Percentiles rank a stretch among this genome's conserved stretches.
These are phyloP conservation scores for Dendrolimus houi DNA, from an alignment of 2,888 invertebrate genomes.

Conservation along the genomic window DNA sequence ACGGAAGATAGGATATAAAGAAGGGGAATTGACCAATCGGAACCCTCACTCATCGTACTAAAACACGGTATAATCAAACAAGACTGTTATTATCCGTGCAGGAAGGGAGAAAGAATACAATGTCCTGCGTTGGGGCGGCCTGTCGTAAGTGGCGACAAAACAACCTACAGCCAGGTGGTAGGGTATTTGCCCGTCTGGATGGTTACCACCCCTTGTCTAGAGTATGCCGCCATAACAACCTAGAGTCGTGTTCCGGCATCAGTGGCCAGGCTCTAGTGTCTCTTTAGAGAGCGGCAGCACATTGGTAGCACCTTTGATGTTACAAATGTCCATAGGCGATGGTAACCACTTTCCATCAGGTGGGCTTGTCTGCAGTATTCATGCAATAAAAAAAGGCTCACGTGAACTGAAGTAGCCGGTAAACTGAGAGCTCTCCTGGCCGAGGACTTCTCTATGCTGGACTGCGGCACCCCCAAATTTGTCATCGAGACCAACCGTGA, in stretches of 20 bases:
- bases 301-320: not conserved
- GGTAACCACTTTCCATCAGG: not conserved
- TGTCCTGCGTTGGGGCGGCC: too few relatives aligned
- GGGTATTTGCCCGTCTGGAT: too few relatives aligned
- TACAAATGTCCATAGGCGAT: not conserved
- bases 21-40: too few relatives aligned
- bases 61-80: too few relatives aligned
- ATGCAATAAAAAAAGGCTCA: slow-evolving; percentile 24
- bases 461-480: slow-evolving; percentile 88
- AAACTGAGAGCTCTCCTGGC: slow-evolving; percentile 88
- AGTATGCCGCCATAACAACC: not conserved
- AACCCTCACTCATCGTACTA: too few relatives aligned
- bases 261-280: not conserved
- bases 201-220: not conserved
- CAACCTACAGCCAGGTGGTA: too few relatives aligned
- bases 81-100: too few relatives aligned
- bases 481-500: slow-evolving; percentile 90
- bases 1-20: too few relatives aligned
- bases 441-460: slow-evolving; percentile 91
- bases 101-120: too few relatives aligned
- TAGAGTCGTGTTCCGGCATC: not conserved
- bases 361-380: not conserved
- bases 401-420: slow-evolving; percentile 83
- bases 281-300: not conserved
- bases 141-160: too few relatives aligned